Base-by-base conservation (phyloP, 2,888 invertebrate genomes). In the Athalia cordata region DNA sequence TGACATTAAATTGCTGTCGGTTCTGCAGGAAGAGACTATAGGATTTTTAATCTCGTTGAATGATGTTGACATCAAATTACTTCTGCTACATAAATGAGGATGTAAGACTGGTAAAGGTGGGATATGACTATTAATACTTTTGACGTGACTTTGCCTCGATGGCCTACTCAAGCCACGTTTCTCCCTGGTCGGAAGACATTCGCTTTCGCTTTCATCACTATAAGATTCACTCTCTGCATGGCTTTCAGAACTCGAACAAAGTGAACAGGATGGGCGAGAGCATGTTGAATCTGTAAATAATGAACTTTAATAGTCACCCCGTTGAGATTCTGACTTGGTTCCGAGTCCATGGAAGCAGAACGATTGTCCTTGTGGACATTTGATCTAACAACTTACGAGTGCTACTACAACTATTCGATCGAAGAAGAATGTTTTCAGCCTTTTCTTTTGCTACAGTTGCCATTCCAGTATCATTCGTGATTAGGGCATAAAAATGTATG, bases 401-500 rank as follows among this genome's bases (percentile, higher is more conserved):
- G 82, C 89, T 90, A 43, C 82, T 87, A 78, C 89, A 89, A 80
- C 90, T 91, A 65, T 88, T 87, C 7, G 88, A 90, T 86, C 87
- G 87, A 79, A 87, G 89, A n/a, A 89, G 80, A 70, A 91, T 89
- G 78, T 90, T 87, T 80, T 92, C 91, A 4, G 96, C 96, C 85
- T 95, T 94, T 55, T 93, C 92, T 82, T 93, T 93, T 3, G 96
- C 95, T 81, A 95, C 95, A 3, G 91, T 92, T 0, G 95, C 94
- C 87, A 96, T 93, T 81, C 93, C 92, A 1, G 91, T 88, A 83
- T 93, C 93, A 2, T 92, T 92, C 78, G 93, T 91, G 55, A 92
- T 90, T 75, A 92, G 91, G n/a, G 96, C 95, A 62, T 94, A 93
- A 90, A 95, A 95, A 86, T 94, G 94, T 77, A 96, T 92, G 91